Base-by-base conservation (phyloP, 2,888 invertebrate species). In the Caenorhabditis sinica region DNA sequence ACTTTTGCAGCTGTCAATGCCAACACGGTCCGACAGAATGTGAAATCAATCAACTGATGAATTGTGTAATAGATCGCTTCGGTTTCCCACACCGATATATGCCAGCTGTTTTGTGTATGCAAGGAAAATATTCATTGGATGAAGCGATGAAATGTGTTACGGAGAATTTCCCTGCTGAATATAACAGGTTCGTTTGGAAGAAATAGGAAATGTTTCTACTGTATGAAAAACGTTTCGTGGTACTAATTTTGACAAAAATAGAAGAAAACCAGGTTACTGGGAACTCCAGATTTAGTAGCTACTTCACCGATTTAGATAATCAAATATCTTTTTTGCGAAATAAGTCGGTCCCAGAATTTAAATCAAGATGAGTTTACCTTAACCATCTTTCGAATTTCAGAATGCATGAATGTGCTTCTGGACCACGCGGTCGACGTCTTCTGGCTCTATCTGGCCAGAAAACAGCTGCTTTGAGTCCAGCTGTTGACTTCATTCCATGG, bases 401-500 rank as follows among this genome's bases (percentile, higher is more conserved):
- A 79, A 87, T 91, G 85, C 79, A 74, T 11, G 88, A 88, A 43
- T 92, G 92, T 79, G 90, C 92, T 11, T 58, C 68, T 1, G 87
- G 89, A 2, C 66, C 84, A 17, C 87, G 89, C n/a, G 92, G 92
- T 6, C 87, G 92, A 17, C 87, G 86, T 30, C 85, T 92, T 43
- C 87, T 91, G 20, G 92, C 92, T 17, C 82, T 90, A 17, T 86
- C 92, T 43, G 92, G 92, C 5, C 85, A 90, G 23, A 73, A 75
- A 63, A 90, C 88, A 6, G 88, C 82, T 6, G 74, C 72, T 30
- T 68, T 89, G 13, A 60, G 30, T 25, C 90, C 90, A 11, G 73
- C 86, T n/a, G 83, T 93, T 63, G 89, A 87, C 79, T 92, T 92
- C 81, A 91, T 92, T 43, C 92, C 92, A 8, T 92, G 92, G 92